Evolutionary conservation across 2,797 vertebrate genomes (phyloP), one percentile per base, ranked within the genome.

Genomic region (Poecile montanus): DNA sequence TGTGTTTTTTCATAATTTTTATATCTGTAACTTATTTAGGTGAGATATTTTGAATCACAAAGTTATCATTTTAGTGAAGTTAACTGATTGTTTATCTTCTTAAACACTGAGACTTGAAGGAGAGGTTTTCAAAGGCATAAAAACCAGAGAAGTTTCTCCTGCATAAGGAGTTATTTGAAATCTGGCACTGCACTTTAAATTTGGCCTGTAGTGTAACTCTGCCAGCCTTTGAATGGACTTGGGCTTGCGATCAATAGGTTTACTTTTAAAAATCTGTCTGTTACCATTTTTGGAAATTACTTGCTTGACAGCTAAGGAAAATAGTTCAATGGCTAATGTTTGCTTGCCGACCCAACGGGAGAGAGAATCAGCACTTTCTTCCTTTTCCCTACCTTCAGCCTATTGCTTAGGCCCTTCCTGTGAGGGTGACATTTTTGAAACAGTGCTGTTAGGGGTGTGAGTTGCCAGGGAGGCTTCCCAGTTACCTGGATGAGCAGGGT

Each of bases 361-460:
- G 8, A 0, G 0, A 9, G 25, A 26, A 7, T 58, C 47, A 81
- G 50, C 0, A 0, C 4, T 53, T 74, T 12, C 4, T 14, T 16
- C 11, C 30, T 48, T 2, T 1, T 81, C 23, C 16, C 27, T 16
- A 17, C 32, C 11, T 57, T 61, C 29, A 62, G 61, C 23, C 65
- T 34, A 2, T 27, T 34, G 61, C 16, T 63, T 58, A 25, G 9
- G 7, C 9, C 8, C 44, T 75, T 32, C 15, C 22, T 16, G 5
- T 10, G 13, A 45, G 7, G 13, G 13, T 30, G 21, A 10, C 29
- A 6, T n/a, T 71, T 80, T 29, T 81, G 36, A 78, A 66, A 36
- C 9, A 51, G 32, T 6, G 11, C 18, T 83, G 13, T 13, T 11
- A 44, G 9, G 7, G 9, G 2, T 30, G 13, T 3, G 16, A 75